Base-by-base conservation (phyloP, 2,888 invertebrate species). In the Seira ritae region DNA sequence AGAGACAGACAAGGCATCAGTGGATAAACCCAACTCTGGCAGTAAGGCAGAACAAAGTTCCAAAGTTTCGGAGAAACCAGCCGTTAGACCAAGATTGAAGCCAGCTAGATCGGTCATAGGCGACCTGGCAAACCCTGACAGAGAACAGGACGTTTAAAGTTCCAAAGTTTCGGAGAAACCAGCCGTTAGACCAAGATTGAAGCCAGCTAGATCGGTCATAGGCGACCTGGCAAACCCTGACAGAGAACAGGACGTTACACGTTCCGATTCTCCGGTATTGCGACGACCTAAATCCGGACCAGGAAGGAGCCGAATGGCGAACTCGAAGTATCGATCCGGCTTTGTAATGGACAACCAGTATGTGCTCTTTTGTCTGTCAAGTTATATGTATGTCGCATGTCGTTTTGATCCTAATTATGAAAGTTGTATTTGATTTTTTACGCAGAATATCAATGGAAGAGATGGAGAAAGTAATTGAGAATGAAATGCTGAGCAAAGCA, bases 321-420 rank as follows among this genome's bases (percentile, higher is more conserved):
- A 85, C 10, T 84, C 86, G 15, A 87, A 88, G 73, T 88, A 87
- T 68, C 74, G 88, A 12, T 87, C 87, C 10, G 88, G 87, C 31
- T 68, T 88, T 73, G 85, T 88, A 1, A 73, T 88, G 46, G 86
- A 86, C 20, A 84, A 84, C 46, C 72, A 77, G 87, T 87, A 42
- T 42, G 42, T 42, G 6, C 42, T 42, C 42, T 42, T 42, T 42
- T 8, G 42, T n/a, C n/a, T n/a, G n/a, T n/a, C n/a, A n/a, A n/a
- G n/a, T n/a, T n/a, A n/a, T n/a, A n/a, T n/a, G n/a, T n/a, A n/a
- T n/a, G n/a, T n/a, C n/a, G n/a, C n/a, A n/a, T n/a, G n/a, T n/a
- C n/a, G n/a, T n/a, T n/a, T n/a, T n/a, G n/a, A n/a, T n/a, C n/a
- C n/a, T n/a, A n/a, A n/a, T n/a, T n/a, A n/a, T n/a, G n/a, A n/a